These are phyloP conservation scores for Pangasius mekongensis DNA, from an alignment of 2,797 vertebrate species.

Conservation along the genomic window DNA sequence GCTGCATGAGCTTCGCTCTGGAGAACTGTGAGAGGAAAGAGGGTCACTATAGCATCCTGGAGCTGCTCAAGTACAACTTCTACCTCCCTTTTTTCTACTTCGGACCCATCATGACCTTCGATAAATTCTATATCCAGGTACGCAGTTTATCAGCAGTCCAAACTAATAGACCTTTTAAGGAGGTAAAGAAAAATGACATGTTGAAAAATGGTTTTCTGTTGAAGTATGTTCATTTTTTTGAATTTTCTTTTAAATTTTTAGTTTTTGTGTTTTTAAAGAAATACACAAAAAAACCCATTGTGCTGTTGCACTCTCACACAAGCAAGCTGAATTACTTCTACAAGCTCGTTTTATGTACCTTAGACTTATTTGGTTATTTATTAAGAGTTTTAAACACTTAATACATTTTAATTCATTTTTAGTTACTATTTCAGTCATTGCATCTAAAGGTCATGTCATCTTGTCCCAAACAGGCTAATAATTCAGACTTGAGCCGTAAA, in stretches of 20 bases:
- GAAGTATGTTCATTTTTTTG: neutral
- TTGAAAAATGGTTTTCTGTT: neutral
- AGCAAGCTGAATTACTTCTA: neutral
- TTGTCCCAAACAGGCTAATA: conserved; percentile 78
- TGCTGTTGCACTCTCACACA: neutral
- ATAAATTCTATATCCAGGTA: conserved; percentile 90
- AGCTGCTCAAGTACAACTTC: conserved; percentile 98
- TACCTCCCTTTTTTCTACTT: conserved; percentile 99
- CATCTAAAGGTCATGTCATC: neutral
- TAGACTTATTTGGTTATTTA: neutral
- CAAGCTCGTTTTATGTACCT: neutral
- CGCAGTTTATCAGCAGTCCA: neutral
- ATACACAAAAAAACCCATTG: neutral
- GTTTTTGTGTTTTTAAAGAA: neutral
- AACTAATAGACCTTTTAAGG: neutral
- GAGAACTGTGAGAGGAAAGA: conserved; percentile 86
- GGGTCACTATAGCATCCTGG: conserved; percentile 88
- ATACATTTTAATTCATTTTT: neutral
- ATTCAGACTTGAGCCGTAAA: conserved; percentile 76
- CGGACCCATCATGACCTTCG: conserved; percentile 95
- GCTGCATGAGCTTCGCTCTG: conserved; percentile 94
- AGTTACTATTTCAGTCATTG: neutral
- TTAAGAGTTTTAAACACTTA: neutral
- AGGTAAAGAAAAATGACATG: no score
- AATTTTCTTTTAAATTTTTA: neutral